A percentile compares a stretch with the other conserved stretches of the same genome.
Evolutionary conservation across 1,140 invertebrate species (phyloP).

Genomic region (Hermetia illucens): DNA sequence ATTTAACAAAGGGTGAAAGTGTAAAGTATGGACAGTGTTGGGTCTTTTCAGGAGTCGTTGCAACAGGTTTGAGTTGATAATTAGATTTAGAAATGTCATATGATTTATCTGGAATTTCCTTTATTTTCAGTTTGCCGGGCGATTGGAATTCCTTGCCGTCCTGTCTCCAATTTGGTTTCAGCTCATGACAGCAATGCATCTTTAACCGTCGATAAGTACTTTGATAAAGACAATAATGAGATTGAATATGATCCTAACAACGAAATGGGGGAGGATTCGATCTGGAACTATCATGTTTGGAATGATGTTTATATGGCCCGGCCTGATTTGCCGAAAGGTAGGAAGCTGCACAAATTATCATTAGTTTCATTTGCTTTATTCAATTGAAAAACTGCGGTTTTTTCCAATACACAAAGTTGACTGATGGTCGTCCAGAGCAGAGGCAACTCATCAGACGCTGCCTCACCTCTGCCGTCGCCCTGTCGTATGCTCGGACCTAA

Average conservation of each 20-base stretch:
- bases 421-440: no score
- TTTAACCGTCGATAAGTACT: slow-evolving; percentile 61
- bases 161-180: slow-evolving; percentile 57
- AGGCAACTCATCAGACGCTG: no score
- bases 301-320: slow-evolving; percentile 63
- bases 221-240: slow-evolving; percentile 42
- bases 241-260: slow-evolving; percentile 40
- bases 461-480: no score
- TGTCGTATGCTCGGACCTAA: no score
- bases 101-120: not conserved
- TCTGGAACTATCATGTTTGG: slow-evolving; percentile 72
- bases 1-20: slow-evolving; percentile 39
- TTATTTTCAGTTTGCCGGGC: slow-evolving; percentile 45
- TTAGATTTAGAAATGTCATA: slow-evolving; percentile 13
- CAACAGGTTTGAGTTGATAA: no score
- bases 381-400: no score
- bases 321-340: slow-evolving; percentile 47
- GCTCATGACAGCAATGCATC: slow-evolving; percentile 56
- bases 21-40: slow-evolving; percentile 66
- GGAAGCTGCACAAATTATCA: no score
- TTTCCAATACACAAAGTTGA: no score
- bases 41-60: slow-evolving; percentile 59
- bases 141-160: slow-evolving; percentile 52
- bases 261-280: slow-evolving; percentile 38
- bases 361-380: no score